phyloP scores from a whole-genome alignment of 2,797 vertebrate genomes.

The Argyrosomus regius region DNA sequence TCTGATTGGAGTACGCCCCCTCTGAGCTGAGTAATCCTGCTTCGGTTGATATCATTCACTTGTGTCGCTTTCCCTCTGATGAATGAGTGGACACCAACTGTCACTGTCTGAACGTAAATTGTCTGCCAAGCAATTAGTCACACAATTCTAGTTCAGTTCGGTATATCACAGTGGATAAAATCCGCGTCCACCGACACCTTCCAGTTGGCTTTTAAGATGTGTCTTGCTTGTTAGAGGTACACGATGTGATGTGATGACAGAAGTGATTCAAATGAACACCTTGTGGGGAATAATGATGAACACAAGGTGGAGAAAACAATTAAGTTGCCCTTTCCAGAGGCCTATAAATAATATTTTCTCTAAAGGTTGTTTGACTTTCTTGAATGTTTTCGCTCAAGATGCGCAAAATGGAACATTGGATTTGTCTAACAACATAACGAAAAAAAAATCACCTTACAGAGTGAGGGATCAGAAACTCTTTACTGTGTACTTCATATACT shows the following conservation, averaged over 20 bases:
- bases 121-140: constrained; percentile 51
- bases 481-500: background rate
- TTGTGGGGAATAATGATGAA: constrained; percentile 6
- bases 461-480: background rate
- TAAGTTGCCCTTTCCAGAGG: background rate
- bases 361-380: constrained; percentile 12
- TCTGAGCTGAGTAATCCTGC: constrained; percentile 42
- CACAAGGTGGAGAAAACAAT: background rate
- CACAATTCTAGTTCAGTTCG: constrained; percentile 9
- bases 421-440: background rate
- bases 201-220: constrained; percentile 3
- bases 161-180: constrained; percentile 25
- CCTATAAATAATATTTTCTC: background rate
- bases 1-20: constrained; percentile 43
- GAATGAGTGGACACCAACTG: constrained; percentile 55
- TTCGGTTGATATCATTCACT: constrained; percentile 40
- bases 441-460: background rate
- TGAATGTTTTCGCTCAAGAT: background rate
- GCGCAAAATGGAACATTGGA: background rate
- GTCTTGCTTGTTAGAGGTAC: constrained; percentile 25
- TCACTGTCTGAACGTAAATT: constrained; percentile 41
- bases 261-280: background rate
- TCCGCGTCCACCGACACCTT: constrained; percentile 8
- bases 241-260: background rate
- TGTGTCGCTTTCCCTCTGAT: constrained; percentile 46